phyloP scores from a whole-genome alignment of 2,888 invertebrate species.

The Idaea aversata region DNA sequence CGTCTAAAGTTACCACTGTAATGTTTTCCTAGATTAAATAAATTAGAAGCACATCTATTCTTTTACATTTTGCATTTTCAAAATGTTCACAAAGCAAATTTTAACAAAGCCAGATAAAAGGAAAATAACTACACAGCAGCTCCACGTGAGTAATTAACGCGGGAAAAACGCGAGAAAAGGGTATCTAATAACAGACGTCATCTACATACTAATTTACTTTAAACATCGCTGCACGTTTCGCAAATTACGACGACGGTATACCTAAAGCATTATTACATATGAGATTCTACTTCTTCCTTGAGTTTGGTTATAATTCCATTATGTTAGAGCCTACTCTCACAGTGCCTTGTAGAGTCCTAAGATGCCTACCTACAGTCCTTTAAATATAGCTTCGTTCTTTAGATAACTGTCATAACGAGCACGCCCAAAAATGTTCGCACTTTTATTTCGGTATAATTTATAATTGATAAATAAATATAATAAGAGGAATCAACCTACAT shows the following conservation, averaged over 20 bases:
- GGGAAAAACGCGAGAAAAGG: slow-evolving; percentile 20
- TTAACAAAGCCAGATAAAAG: slow-evolving; percentile 13
- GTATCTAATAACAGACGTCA: slow-evolving; percentile 22
- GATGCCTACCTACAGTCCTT: too few species aligned
- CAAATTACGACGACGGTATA: slow-evolving; percentile 15
- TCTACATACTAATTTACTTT: slow-evolving; percentile 31
- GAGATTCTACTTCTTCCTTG: too few species aligned
- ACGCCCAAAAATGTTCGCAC: too few species aligned
- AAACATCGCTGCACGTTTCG: slow-evolving; percentile 27
- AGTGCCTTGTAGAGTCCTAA: too few species aligned
- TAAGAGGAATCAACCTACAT: too few species aligned
- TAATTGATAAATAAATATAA: too few species aligned
- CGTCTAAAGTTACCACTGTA: slow-evolving; percentile 20
- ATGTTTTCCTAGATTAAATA: slow-evolving; percentile 28
- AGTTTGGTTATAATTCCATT: too few species aligned
- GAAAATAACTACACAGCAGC: slow-evolving; percentile 18
- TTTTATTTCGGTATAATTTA: too few species aligned
- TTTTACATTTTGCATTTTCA: slow-evolving; percentile 3
- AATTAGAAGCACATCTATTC: slow-evolving; percentile 24
- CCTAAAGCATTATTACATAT: not conserved
- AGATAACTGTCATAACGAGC: too few species aligned
- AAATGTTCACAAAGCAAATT: not conserved
- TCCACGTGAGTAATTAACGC: slow-evolving; percentile 28
- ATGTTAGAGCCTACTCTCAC: too few species aligned
- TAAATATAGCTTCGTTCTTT: too few species aligned